phyloP scores from a whole-genome alignment of 2,888 invertebrate genomes.

The Daptonema setosum region DNA sequence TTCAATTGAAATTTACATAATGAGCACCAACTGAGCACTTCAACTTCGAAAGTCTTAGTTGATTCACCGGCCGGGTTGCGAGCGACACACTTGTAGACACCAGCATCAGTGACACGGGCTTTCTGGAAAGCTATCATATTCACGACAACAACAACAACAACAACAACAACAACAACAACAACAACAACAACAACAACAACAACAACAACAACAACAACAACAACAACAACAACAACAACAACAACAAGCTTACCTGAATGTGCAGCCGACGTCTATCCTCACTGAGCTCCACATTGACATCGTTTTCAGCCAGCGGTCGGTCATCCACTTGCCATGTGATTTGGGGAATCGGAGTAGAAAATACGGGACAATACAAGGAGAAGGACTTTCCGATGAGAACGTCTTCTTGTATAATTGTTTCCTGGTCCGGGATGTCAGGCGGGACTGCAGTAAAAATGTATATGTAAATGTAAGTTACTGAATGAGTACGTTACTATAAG shows the following conservation, averaged over 20 bases:
- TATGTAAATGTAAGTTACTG: no score
- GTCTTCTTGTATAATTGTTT: constrained; percentile 12
- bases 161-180: no score
- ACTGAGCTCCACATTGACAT: constrained; percentile 14
- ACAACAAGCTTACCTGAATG: no score
- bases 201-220: no score
- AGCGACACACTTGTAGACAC: constrained; percentile 24
- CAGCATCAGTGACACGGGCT: constrained; percentile 18
- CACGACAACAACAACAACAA: no score
- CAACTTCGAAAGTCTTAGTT: constrained; percentile 21
- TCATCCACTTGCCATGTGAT: constrained; percentile 21
- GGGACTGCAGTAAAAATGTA: constrained; percentile 15
- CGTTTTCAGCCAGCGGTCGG: constrained; percentile 13
- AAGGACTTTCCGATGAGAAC: constrained; percentile 17
- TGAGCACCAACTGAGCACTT: constrained; percentile 17
- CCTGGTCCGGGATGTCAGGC: constrained; percentile 20
- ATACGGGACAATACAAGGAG: constrained; percentile 22
- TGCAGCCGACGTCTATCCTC: constrained; percentile 21
- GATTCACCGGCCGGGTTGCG: constrained; percentile 22
- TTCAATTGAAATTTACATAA: no score
- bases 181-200: no score
- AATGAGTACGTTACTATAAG: no score
- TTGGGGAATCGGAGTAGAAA: constrained; percentile 22
- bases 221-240: no score
- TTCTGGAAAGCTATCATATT: no score